phyloP scores from a whole-genome alignment of 1,140 invertebrate species.

The Kradibia gibbosae region DNA sequence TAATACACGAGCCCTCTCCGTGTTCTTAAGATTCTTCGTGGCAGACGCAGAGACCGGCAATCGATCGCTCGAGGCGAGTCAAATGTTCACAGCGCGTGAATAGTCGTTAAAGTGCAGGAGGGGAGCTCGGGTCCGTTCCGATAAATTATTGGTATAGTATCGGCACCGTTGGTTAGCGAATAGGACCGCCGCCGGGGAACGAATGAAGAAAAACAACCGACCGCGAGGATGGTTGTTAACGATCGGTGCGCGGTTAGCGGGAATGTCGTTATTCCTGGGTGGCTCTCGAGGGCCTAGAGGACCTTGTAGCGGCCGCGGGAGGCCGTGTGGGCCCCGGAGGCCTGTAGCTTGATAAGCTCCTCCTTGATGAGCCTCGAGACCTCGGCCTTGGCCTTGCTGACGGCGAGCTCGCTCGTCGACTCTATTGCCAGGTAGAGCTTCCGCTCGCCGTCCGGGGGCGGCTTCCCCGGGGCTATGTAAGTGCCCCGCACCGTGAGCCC shows the following conservation, averaged over 20 bases:
- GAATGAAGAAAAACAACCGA: too few relatives aligned
- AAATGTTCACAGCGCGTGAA: too few relatives aligned
- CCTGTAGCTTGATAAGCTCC: slow-evolving; percentile 94
- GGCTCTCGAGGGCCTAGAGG: too few relatives aligned
- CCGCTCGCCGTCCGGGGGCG: slow-evolving; percentile 93
- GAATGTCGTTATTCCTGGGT: too few relatives aligned
- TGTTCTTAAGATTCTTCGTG: too few relatives aligned
- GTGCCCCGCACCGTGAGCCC: slow-evolving; percentile 99
- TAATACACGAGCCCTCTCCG: background rate
- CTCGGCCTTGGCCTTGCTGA: slow-evolving; percentile 98
- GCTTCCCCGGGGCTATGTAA: slow-evolving; percentile 92
- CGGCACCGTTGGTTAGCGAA: too few relatives aligned
- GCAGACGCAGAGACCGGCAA: background rate
- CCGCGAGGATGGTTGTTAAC: too few relatives aligned
- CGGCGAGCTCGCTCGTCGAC: slow-evolving; percentile 96
- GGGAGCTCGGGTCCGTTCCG: too few relatives aligned
- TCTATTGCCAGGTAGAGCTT: slow-evolving; percentile 99
- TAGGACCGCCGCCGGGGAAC: too few relatives aligned
- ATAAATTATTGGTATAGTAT: too few relatives aligned
- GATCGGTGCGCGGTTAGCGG: too few relatives aligned
- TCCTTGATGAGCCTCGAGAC: slow-evolving; percentile 98
- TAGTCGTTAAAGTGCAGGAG: too few relatives aligned
- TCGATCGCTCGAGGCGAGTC: background rate
- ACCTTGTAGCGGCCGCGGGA: slow-evolving; percentile 97
- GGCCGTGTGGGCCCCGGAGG: slow-evolving; percentile 87